Evolutionary conservation across 2,888 invertebrate species (phyloP), one percentile per base, ranked within the genome.

Genomic region (Eulithis prunata): DNA sequence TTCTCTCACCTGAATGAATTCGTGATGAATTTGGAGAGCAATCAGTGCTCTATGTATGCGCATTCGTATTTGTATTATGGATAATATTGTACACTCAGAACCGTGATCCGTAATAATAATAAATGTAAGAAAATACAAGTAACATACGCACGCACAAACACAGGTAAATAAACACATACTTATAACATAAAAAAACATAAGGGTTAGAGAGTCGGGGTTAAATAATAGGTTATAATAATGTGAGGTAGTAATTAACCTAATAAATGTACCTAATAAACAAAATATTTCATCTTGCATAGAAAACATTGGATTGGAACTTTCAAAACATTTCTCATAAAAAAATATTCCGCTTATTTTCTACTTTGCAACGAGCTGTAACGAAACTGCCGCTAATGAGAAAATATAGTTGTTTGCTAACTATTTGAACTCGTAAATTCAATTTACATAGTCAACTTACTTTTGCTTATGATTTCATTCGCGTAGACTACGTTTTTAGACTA

Each of bases 331-430:
- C 8, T 28, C 28, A 46, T 32, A 57, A 57, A 41, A 32, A 45
- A 56, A 41, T 51, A 58, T 45, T 52, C 51, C 28, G 10, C 36
- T 28, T 21, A 49, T 11, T 41, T 55, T 49, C 32, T 38, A 14
- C 55, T 56, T 14, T 41, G 11, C 36, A 54, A 47, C 54, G 12
- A 45, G 38, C 43, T 41, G 36, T 12, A 49, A n/a, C 52, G 49
- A 43, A 46, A 57, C 45, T 56, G 56, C 57, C 43, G 54, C 66
- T 73, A 75, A 78, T 75, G 71, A 69, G 71, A 75, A 75, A 68
- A 72, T 69, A 76, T 71, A 58, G 71, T 68, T 69, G 68, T 71
- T 75, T 32, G 43, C 28, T 54, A 54, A 58, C 58, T 58, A 56
- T 56, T 45, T 51, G n/a, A 56, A 62, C 49, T 41, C 55, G 32